phyloP scores from a whole-genome alignment of 2,888 invertebrate species.

The Xiphydria camelus region DNA sequence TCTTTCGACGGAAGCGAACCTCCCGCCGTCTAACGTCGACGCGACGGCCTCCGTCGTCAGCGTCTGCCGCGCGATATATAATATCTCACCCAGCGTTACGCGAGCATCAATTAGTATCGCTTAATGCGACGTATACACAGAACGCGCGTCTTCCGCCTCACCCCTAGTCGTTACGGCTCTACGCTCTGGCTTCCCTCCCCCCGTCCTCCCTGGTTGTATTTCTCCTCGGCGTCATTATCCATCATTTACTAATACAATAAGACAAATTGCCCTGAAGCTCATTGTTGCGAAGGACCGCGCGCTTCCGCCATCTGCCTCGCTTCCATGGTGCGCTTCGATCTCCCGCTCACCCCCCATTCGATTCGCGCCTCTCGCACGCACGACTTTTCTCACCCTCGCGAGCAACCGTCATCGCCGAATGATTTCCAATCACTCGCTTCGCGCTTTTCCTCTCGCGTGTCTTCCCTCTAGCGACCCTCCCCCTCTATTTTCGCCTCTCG shows the following conservation, averaged over 20 bases:
- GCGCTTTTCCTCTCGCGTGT: too few relatives aligned
- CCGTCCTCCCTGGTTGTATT: not conserved
- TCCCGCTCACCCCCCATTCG: slow-evolving; percentile 2
- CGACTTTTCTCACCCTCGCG: too few relatives aligned
- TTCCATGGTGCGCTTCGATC: slow-evolving; percentile 9
- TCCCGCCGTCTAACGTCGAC: not conserved
- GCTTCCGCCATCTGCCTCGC: too few relatives aligned
- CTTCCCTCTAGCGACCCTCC: too few relatives aligned
- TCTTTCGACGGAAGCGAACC: not conserved
- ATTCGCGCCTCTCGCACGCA: not conserved
- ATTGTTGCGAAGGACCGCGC: too few relatives aligned
- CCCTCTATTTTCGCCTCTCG: too few relatives aligned
- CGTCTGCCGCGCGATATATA: slow-evolving; percentile 2
- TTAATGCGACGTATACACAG: slow-evolving; percentile 9
- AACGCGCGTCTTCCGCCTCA: too few relatives aligned
- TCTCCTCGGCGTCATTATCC: slow-evolving; percentile 31
- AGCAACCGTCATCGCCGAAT: too few relatives aligned
- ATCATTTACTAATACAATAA: slow-evolving; percentile 42
- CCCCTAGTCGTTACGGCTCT: too few relatives aligned
- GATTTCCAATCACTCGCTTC: too few relatives aligned
- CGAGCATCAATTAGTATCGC: slow-evolving; percentile 15
- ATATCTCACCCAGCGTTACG: not conserved
- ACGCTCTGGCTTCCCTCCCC: not conserved
- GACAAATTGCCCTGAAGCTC: slow-evolving; percentile 35
- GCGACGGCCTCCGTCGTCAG: not conserved